Conservation (phyloP, 2,888 invertebrate genomes). For the Drosophila rubida region DNA sequence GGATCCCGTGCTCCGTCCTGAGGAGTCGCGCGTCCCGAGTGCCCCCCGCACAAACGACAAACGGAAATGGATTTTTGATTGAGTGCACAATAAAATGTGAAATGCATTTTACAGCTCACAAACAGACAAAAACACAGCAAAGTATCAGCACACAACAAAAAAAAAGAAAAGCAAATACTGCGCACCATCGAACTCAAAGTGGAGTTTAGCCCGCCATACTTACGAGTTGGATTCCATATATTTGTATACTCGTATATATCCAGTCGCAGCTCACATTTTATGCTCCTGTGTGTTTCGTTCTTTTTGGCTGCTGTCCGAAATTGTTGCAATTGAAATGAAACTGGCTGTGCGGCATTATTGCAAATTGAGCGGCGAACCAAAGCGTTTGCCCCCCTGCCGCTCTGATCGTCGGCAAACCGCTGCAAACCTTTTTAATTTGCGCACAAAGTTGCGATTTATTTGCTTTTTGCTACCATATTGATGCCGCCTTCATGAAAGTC, state of each 20-base stretch:
- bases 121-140: slow-evolving; percentile 36
- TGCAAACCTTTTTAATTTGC: slow-evolving; percentile 64
- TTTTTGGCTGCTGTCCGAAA: slow-evolving; percentile 39
- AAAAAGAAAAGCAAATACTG: slow-evolving; percentile 23
- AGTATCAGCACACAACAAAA: slow-evolving; percentile 10
- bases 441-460: slow-evolving; percentile 65
- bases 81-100: slow-evolving; percentile 80
- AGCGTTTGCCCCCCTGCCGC: slow-evolving; percentile 25
- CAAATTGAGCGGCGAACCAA: slow-evolving; percentile 60
- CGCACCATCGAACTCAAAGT: slow-evolving; percentile 32
- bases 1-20: too few relatives aligned
- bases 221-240: slow-evolving; percentile 22
- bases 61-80: slow-evolving; percentile 80
- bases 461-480: slow-evolving; percentile 60
- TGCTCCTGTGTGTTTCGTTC: slow-evolving; percentile 17
- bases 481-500: slow-evolving; percentile 64
- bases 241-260: not conserved
- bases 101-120: slow-evolving; percentile 74
- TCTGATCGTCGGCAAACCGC: slow-evolving; percentile 1
- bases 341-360: slow-evolving; percentile 56
- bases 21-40: slow-evolving; percentile 19
- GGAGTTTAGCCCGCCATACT: slow-evolving; percentile 48
- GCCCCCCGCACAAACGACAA: slow-evolving; percentile 59
- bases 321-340: slow-evolving; percentile 66
- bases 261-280: slow-evolving; percentile 28